These are phyloP conservation scores for Mimas tiliae DNA, from an alignment of 2,888 invertebrate genomes.

Conservation along the genomic window DNA sequence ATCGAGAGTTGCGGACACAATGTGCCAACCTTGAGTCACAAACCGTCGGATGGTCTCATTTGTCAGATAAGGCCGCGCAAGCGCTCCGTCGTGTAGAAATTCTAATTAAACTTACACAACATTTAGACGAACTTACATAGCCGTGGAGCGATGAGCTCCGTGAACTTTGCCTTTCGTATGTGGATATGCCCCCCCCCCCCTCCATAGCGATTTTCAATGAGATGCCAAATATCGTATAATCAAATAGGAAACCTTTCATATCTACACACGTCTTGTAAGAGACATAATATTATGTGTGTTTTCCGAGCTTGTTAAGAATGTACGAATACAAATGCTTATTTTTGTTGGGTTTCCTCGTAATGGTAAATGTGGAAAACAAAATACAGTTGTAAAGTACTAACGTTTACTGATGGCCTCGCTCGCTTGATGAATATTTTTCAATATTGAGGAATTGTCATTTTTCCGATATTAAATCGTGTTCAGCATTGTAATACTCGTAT, in stretches of 20 bases:
- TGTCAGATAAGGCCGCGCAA: constrained; percentile 56
- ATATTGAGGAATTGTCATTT: not conserved
- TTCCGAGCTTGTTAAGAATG: not conserved
- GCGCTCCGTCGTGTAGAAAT: constrained; percentile 59
- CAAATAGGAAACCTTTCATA: not conserved
- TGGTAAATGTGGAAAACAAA: not conserved
- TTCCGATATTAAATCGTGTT: not conserved
- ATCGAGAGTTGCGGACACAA: constrained; percentile 22
- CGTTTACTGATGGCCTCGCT: not conserved
- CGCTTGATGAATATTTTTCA: not conserved
- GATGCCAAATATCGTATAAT: constrained; percentile 33
- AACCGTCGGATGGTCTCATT: constrained; percentile 55
- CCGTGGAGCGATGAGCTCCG: constrained; percentile 56
- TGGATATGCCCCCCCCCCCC: constrained; percentile 43
- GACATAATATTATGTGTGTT: not conserved
- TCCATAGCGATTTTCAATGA: constrained; percentile 31
- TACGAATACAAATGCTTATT: not conserved
- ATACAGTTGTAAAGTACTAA: not conserved
- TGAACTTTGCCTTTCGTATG: constrained; percentile 57
- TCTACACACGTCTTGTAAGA: not conserved
- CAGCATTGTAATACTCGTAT: too few species aligned
- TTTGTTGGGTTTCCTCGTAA: not conserved
- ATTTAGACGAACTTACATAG: constrained; percentile 67
- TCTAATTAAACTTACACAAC: constrained; percentile 74
- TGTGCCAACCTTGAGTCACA: constrained; percentile 27